Evolutionary conservation across 2,888 invertebrate genomes (phyloP).

Genomic region (Cactoblastis cactorum): DNA sequence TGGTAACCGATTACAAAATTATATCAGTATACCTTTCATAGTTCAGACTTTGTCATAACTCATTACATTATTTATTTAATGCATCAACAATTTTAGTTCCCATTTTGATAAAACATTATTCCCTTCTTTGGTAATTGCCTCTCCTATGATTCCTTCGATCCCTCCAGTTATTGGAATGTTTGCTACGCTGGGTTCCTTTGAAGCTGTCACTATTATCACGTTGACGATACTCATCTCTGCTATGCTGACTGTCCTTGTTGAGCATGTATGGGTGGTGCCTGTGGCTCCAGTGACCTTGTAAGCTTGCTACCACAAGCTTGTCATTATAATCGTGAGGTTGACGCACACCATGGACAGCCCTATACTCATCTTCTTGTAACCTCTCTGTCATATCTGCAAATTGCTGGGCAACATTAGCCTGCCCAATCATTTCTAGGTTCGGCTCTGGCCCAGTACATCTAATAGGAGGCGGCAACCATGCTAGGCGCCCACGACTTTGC

Average conservation of each 20-base stretch:
- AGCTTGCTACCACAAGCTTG: conserved; percentile 59
- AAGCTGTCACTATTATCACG: conserved; percentile 34
- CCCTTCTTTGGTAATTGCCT: conserved; percentile 43
- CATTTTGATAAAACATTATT: conserved; percentile 19
- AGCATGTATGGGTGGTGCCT: conserved; percentile 64
- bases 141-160: conserved; percentile 51
- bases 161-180: conserved; percentile 43
- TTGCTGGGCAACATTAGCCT: conserved; percentile 49
- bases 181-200: conserved; percentile 33
- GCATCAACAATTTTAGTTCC: too few species aligned
- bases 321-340: conserved; percentile 42
- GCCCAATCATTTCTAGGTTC: conserved; percentile 39
- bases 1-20: too few species aligned
- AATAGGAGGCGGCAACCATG: conserved; percentile 56
- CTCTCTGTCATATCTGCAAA: conserved; percentile 63
- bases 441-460: conserved; percentile 55
- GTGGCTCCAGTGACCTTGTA: conserved; percentile 73
- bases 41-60: too few species aligned
- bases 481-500: conserved; percentile 48
- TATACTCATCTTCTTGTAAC: conserved; percentile 42
- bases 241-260: conserved; percentile 36
- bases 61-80: too few species aligned
- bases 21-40: too few species aligned
- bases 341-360: conserved; percentile 30
- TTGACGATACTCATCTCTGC: conserved; percentile 43